Evolutionary conservation across 2,888 invertebrate species (phyloP).

Genomic region (Dastarcus helophoroides): DNA sequence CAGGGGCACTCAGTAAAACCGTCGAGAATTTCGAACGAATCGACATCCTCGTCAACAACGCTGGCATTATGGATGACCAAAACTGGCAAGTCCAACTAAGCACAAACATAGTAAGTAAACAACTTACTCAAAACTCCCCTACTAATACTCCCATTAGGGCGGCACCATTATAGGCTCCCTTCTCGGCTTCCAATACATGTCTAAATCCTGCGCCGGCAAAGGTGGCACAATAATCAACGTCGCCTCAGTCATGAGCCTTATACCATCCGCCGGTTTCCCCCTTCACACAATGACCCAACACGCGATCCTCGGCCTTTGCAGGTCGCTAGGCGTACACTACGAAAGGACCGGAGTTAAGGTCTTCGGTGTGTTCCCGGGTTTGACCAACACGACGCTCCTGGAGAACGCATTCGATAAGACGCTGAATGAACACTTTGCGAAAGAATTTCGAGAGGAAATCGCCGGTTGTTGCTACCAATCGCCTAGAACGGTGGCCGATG

Average conservation of each 20-base stretch:
- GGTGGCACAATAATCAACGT: constrained; percentile 55
- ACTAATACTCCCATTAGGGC: constrained; percentile 5
- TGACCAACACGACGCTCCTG: constrained; percentile 37
- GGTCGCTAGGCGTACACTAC: constrained; percentile 31
- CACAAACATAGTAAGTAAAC: constrained; percentile 30
- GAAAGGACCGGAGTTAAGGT: constrained; percentile 41
- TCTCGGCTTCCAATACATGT: constrained; percentile 46
- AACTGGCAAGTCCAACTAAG: constrained; percentile 64
- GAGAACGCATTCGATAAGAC: constrained; percentile 21
- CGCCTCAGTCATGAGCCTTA: constrained; percentile 47
- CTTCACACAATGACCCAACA: constrained; percentile 39
- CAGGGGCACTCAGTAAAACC: constrained; percentile 38
- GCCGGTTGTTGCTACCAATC: constrained; percentile 20
- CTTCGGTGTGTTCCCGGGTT: constrained; percentile 43
- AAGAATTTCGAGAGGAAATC: constrained; percentile 26
- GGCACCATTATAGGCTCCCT: constrained; percentile 33
- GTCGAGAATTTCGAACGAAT: constrained; percentile 36
- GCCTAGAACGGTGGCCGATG: constrained; percentile 20
- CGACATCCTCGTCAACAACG: constrained; percentile 56
- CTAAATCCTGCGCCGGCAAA: constrained; percentile 41
- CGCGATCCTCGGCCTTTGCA: constrained; percentile 25
- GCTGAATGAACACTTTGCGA: constrained; percentile 26
- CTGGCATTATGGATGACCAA: constrained; percentile 65
- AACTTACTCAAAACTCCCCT: too few species aligned
- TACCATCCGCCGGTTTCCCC: constrained; percentile 41